Conservation (phyloP, 2,797 vertebrate species). For the Onychomys leucogaster region DNA sequence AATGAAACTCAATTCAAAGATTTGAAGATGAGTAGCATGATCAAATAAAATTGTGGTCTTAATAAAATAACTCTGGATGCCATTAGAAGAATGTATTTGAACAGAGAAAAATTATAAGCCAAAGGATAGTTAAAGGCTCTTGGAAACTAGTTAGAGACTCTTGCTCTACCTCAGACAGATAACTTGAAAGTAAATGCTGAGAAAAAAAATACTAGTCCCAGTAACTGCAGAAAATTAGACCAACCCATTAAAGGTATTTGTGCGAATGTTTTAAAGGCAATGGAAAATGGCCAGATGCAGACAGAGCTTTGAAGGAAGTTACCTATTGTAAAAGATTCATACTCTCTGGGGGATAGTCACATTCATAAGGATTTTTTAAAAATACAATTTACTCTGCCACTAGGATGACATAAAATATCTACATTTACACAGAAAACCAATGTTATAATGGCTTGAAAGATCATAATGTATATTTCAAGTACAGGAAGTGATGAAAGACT, state of each 20-base stretch:
- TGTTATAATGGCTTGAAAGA: neutral
- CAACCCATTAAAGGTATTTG: neutral
- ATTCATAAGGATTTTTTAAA: neutral
- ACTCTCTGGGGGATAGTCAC: neutral
- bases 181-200: neutral
- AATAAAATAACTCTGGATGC: slow-evolving; percentile 14
- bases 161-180: neutral
- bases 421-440: slow-evolving; percentile 10
- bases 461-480: neutral
- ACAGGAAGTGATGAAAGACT: neutral
- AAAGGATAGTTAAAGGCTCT: slow-evolving; percentile 2
- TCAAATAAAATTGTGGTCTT: slow-evolving; percentile 4
- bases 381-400: neutral
- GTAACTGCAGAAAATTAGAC: neutral
- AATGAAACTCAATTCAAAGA: neutral
- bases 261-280: neutral
- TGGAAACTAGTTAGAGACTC: neutral
- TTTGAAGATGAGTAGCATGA: neutral
- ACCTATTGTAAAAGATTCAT: neutral
- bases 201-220: neutral
- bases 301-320: neutral
- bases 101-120: neutral
- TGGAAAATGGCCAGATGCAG: neutral
- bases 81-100: slow-evolving; percentile 17
- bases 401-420: neutral